Conservation (phyloP, 92 coral and sea anemone species). For the Porites rus region DNA sequence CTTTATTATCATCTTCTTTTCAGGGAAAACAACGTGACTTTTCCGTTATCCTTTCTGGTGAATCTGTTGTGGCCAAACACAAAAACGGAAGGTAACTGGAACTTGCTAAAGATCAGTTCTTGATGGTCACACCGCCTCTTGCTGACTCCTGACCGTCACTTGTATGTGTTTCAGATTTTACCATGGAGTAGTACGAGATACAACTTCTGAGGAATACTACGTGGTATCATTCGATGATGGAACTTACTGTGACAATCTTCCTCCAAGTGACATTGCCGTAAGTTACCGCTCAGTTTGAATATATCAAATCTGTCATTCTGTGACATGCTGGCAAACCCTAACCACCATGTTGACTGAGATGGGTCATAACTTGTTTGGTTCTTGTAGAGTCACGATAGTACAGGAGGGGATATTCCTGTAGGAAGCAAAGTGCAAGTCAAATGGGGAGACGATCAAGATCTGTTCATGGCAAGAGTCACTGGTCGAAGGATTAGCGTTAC, state of each 20-base stretch:
- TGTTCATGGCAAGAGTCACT: conserved; percentile 73
- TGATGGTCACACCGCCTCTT: neutral
- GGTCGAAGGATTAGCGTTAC: conserved; percentile 84
- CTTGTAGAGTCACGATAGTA: conserved; percentile 53
- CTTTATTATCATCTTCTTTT: neutral
- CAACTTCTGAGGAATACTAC: conserved; percentile 86
- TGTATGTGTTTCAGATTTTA: conserved; percentile 69
- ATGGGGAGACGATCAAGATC: conserved; percentile 74
- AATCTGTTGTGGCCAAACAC: conserved; percentile 86
- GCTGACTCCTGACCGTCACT: neutral
- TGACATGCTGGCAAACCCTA: no score
- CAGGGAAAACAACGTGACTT: conserved; percentile 87
- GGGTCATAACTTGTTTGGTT: no score
- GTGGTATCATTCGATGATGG: conserved; percentile 86
- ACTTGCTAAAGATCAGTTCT: neutral
- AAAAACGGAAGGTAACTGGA: conserved; percentile 85
- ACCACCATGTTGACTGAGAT: neutral
- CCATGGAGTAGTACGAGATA: conserved; percentile 77
- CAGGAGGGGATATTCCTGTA: conserved; percentile 74
- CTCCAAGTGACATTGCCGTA: conserved; percentile 77
- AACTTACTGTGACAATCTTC: conserved; percentile 79
- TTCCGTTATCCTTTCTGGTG: conserved; percentile 78
- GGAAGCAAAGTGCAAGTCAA: conserved; percentile 74
- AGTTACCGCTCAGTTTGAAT: neutral
- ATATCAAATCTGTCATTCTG: no score